phyloP scores from a whole-genome alignment of 2,888 invertebrate species.

The Chrysolina oricalcia region DNA sequence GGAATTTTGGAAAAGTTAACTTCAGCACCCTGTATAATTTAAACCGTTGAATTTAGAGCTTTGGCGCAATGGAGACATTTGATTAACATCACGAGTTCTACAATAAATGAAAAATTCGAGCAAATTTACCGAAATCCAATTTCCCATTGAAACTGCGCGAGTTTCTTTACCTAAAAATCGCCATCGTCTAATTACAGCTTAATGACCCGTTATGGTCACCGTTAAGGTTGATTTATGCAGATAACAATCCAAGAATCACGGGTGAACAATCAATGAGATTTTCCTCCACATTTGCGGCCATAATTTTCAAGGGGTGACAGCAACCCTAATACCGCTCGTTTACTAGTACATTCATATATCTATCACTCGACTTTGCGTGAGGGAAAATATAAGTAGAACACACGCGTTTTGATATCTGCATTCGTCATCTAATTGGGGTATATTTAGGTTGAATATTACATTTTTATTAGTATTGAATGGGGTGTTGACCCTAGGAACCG shows the following conservation, averaged over 20 bases:
- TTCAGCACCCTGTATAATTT: too few relatives aligned
- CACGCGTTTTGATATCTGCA: constrained; percentile 37
- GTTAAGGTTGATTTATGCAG: neutral
- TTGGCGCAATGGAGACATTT: too few relatives aligned
- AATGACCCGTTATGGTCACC: neutral
- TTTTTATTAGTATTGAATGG: constrained; percentile 25
- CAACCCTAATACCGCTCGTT: neutral
- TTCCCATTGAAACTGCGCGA: too few relatives aligned
- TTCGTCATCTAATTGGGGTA: constrained; percentile 35
- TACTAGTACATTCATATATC: neutral
- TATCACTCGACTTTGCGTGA: constrained; percentile 35
- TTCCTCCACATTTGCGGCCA: neutral
- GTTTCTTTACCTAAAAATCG: neutral
- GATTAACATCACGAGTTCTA: too few relatives aligned
- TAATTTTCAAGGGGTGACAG: neutral
- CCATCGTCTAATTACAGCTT: neutral
- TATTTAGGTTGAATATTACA: constrained; percentile 36
- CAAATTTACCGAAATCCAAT: too few relatives aligned
- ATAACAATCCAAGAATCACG: neutral
- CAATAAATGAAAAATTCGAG: too few relatives aligned
- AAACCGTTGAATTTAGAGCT: too few relatives aligned
- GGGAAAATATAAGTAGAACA: constrained; percentile 27
- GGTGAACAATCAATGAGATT: neutral
- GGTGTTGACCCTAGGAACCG: constrained; percentile 35
- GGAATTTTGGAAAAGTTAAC: too few relatives aligned